Base-by-base conservation (phyloP, 2,888 invertebrate species). In the Acrobasis suavella region DNA sequence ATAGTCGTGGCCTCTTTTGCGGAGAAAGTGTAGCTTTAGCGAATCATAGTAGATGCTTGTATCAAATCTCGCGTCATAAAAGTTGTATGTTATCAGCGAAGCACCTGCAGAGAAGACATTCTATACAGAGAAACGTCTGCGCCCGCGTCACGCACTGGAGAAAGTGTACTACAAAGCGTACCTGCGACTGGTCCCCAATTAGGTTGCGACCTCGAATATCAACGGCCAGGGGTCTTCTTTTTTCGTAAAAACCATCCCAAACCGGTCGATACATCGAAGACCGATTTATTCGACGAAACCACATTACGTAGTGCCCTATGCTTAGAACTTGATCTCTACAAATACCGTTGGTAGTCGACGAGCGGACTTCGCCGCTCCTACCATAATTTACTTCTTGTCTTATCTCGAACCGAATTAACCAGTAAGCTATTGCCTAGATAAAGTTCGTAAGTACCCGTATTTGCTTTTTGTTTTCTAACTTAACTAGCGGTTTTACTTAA, bases 111-210 rank as follows among this genome's bases (percentile, higher is more conserved):
- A 46, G 56, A 17, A 56, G 70, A 70, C 74, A 68, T 71, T 75
- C 70, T 74, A 72, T 58, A 38, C 76, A 77, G 87, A 83, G 89
- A 90, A 89, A 88, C 80, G 87, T 78, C 78, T 80, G 78, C 71
- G 73, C 67, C 74, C 81, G 80, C 87, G 88, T 89, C 89, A 88
- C 86, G 86, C 84, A 86, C 72, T 72, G 89, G 91, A 86, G 91
- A 92, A 92, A 92, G 91, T 92, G 89, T 89, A 91, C 87, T 83
- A 87, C 86, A 85, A 86, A 82, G 76, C 73, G 80, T 84, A 87
- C 86, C 84, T 83, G 83, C 83, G 76, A 85, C 88, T 88, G 89
- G 88, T 86, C 87, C 74, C 80, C 87, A 91, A 85, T 89, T 91
- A 85, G 91, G 91, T 89, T 88, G 79, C 80, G 89, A 83, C 90